Conservation (phyloP, 2,113 vertebrate species). For the Fregata magnificens region DNA sequence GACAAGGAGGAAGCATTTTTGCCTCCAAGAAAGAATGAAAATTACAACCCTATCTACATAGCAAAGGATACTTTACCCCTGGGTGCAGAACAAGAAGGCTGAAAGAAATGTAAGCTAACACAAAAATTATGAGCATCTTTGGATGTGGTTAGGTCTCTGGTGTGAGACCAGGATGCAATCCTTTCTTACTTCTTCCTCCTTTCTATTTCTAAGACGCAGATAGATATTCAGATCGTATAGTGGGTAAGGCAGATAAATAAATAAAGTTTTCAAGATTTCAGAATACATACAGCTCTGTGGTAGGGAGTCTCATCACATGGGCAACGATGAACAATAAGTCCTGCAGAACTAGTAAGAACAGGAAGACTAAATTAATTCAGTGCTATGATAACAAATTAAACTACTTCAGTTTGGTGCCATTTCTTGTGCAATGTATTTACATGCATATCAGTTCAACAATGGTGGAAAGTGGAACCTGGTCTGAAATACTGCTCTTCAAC, state of each 20-base stretch:
- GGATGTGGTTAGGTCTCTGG: background rate
- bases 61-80: conserved; percentile 54
- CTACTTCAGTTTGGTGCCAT: background rate
- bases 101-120: conserved; percentile 4
- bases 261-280: background rate
- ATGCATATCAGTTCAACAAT: background rate
- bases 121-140: conserved; percentile 45
- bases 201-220: conserved; percentile 3
- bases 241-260: conserved; percentile 24
- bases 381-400: background rate
- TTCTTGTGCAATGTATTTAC: background rate
- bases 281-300: background rate
- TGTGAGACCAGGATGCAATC: background rate
- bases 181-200: conserved; percentile 8
- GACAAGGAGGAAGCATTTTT: conserved; percentile 41
- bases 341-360: background rate
- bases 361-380: background rate
- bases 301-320: background rate
- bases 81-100: conserved; percentile 17
- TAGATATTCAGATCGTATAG: background rate
- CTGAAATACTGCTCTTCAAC: background rate
- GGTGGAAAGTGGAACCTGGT: background rate
- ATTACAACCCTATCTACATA: conserved; percentile 64
- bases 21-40: conserved; percentile 67
- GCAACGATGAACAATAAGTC: background rate